Evolutionary conservation across 1,140 invertebrate genomes (phyloP).

Genomic region (Telenomus remus): DNA sequence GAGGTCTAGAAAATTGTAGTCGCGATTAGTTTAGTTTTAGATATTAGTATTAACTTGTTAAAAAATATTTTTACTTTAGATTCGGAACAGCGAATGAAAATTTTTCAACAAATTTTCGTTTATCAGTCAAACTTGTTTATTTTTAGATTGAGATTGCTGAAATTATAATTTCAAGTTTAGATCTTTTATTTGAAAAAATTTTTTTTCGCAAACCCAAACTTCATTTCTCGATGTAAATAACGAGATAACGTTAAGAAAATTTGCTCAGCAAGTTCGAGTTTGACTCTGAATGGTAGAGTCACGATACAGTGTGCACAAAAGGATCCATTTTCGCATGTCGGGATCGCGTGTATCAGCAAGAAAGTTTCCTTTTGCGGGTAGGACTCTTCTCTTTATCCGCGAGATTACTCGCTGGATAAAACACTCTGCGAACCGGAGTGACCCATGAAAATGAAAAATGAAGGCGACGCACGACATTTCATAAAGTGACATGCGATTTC

Average conservation of each 20-base stretch:
- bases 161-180: too few relatives aligned
- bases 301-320: constrained; percentile 53
- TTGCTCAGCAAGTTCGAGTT: constrained; percentile 46
- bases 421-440: constrained; percentile 57
- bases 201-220: too few relatives aligned
- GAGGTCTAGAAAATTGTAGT: too few relatives aligned
- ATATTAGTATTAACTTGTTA: too few relatives aligned
- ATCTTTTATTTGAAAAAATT: too few relatives aligned
- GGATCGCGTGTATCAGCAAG: constrained; percentile 62
- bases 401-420: constrained; percentile 61
- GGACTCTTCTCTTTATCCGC: constrained; percentile 62
- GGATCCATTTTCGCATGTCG: constrained; percentile 63
- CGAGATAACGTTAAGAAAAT: constrained; percentile 37
- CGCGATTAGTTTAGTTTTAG: too few relatives aligned
- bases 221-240: too few relatives aligned
- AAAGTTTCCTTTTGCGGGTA: constrained; percentile 55
- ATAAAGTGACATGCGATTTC: constrained; percentile 61
- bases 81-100: too few relatives aligned
- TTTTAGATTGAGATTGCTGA: too few relatives aligned
- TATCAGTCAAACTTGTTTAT: too few relatives aligned
- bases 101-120: too few relatives aligned
- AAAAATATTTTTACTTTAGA: too few relatives aligned
- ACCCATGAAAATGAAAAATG: constrained; percentile 66
- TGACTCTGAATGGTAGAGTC: constrained; percentile 51
- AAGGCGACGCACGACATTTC: constrained; percentile 61